Base-by-base conservation (phyloP, 2,113 vertebrate genomes). In the Tachycineta bicolor region DNA sequence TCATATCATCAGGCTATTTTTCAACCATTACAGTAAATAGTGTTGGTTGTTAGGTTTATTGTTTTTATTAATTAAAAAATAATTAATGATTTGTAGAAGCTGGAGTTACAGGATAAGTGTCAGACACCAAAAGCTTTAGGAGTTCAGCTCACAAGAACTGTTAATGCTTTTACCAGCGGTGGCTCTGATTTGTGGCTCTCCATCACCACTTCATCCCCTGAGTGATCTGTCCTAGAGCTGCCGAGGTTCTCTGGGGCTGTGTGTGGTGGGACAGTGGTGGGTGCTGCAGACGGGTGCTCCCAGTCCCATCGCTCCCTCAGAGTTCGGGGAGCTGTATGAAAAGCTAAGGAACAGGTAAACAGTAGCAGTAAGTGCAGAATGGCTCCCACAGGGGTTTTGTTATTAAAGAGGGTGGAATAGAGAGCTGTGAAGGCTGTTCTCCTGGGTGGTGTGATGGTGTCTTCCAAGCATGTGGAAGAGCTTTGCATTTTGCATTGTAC, bases 81-180 rank as follows among this genome's bases (percentile, higher is more conserved):
- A 49, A 79, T 37, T 4, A 33, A 41, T 11, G 3, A 62, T 78
- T 34, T 63, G 28, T 58, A 34, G 55, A 77, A 93, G 25, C 46
- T 70, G 39, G 43, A 29, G 10, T 77, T 83, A 23, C 4, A 46
- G 25, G 31, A 28, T 64, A 20, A 28, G 5, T 56, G 31, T 53
- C 33, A 59, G 62, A 50, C 17, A 11, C 26, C 24, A 23, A 28
- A 41, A 46, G 25, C 43, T 68, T 71, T 24, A n/a, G 20, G 58
- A 92, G 34, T 43, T 93, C 25, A 50, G 47, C 50, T 76, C 18
- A 23, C 33, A 50, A 77, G 69, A 69, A 31, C 17, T 46, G 59
- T 22, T 60, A n/a, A 11, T 0, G 0, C n/a, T 83, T 80, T 73
- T 49, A 52, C 52, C 28, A 44, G 33, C 1, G 0, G 6, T 17